Conservation (phyloP, 2,888 invertebrate species). For the Drosophila ochracea region DNA sequence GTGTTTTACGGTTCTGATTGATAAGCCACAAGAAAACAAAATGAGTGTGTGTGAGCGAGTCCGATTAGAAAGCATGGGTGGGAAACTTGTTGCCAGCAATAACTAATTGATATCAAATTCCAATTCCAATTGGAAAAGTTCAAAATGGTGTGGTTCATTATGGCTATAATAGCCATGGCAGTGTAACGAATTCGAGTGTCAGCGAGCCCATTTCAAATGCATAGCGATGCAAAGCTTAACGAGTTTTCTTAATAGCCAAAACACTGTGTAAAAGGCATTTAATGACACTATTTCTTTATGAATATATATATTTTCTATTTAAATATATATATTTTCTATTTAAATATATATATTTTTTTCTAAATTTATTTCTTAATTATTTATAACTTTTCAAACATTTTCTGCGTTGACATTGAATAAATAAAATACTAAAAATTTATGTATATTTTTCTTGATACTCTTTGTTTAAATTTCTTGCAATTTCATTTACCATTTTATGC, state of each 20-base stretch:
- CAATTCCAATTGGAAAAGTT: slow-evolving; percentile 51
- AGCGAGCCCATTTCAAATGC: background rate
- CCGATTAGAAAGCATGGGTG: slow-evolving; percentile 47
- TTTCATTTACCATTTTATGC: background rate
- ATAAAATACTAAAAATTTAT: background rate
- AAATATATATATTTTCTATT: background rate
- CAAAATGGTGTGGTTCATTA: slow-evolving; percentile 27
- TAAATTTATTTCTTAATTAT: background rate
- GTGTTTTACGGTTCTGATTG: slow-evolving; percentile 47
- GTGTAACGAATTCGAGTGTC: background rate
- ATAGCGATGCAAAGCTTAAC: background rate
- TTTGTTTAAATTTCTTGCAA: background rate
- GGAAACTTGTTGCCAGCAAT: slow-evolving; percentile 17
- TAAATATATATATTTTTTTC: background rate
- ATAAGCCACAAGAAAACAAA: slow-evolving; percentile 31
- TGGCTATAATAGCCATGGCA: slow-evolving; percentile 6
- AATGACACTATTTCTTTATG: background rate
- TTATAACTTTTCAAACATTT: background rate
- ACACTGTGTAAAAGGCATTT: background rate
- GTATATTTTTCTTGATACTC: no score
- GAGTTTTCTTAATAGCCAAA: background rate
- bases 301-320: background rate
- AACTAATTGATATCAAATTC: slow-evolving; percentile 73
- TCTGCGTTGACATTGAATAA: background rate
- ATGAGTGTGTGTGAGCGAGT: slow-evolving; percentile 9